Evolutionary conservation across 2,797 vertebrate genomes (phyloP).

Genomic region (Protonibea diacanthus): DNA sequence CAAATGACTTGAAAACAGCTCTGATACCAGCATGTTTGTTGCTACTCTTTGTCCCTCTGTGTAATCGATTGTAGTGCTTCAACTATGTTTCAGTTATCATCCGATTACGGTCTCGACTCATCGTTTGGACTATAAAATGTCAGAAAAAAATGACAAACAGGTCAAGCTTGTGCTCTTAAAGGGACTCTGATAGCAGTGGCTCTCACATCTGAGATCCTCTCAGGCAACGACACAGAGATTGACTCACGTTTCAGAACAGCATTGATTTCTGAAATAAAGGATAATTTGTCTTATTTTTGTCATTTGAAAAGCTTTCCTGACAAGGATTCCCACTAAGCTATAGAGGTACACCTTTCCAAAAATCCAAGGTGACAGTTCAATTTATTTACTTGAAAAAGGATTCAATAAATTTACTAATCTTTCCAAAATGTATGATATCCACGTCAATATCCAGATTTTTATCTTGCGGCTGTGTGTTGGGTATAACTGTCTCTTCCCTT

Average conservation of each 20-base stretch:
- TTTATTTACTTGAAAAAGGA: not conserved
- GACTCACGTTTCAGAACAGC: too few species aligned
- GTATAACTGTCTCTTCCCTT: not conserved
- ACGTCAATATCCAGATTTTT: not conserved
- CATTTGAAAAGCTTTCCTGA: too few species aligned
- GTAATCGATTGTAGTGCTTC: not conserved
- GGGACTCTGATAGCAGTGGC: too few species aligned
- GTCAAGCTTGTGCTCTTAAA: too few species aligned
- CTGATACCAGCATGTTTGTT: not conserved
- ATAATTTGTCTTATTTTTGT: too few species aligned
- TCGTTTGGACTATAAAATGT: not conserved
- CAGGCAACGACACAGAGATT: too few species aligned
- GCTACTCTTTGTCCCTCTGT: not conserved
- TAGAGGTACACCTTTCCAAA: not conserved
- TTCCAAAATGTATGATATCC: not conserved
- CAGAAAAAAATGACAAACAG: not conserved
- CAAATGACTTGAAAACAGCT: not conserved
- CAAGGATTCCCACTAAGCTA: too few species aligned
- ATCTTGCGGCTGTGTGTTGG: not conserved
- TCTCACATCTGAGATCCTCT: too few species aligned
- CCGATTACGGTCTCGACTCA: not conserved
- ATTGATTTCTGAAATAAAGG: too few species aligned
- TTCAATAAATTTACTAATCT: too few species aligned
- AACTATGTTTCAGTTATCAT: not conserved
- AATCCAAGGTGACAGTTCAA: not conserved